Evolutionary conservation across 1,140 invertebrate genomes (phyloP).

Genomic region (Conus betulinus): DNA sequence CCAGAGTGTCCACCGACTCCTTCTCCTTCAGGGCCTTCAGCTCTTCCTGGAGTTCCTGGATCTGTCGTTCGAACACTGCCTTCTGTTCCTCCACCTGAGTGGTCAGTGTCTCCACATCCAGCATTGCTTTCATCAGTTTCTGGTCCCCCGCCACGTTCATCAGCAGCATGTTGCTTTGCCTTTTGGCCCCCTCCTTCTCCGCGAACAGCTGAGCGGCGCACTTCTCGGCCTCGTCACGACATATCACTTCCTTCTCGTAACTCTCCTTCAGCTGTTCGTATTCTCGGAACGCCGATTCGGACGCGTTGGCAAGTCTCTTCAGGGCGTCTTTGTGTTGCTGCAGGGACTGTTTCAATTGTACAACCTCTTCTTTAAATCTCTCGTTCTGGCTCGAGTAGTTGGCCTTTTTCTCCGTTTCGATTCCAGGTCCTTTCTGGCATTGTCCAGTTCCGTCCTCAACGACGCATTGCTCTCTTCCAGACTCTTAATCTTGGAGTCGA

Average conservation of each 20-base stretch:
- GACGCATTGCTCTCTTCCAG: constrained; percentile 9
- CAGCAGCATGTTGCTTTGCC: constrained; percentile 57
- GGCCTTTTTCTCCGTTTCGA: not conserved
- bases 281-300: constrained; percentile 46
- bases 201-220: constrained; percentile 54
- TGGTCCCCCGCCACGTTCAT: constrained; percentile 44
- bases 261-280: constrained; percentile 51
- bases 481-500: constrained; percentile 11
- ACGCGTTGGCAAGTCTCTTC: too few relatives aligned
- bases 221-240: constrained; percentile 54
- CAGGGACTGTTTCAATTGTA: too few relatives aligned
- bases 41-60: constrained; percentile 46
- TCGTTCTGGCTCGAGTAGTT: not conserved
- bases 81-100: constrained; percentile 47
- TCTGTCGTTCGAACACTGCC: constrained; percentile 44
- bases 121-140: constrained; percentile 57
- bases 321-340: too few relatives aligned
- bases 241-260: constrained; percentile 53
- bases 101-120: constrained; percentile 54
- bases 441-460: not conserved
- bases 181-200: constrained; percentile 56
- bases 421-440: not conserved
- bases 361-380: too few relatives aligned
- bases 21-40: constrained; percentile 31
- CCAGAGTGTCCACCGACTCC: constrained; percentile 31